phyloP scores from a whole-genome alignment of 1,140 invertebrate genomes.

The Thalassaphorura encarpata region DNA sequence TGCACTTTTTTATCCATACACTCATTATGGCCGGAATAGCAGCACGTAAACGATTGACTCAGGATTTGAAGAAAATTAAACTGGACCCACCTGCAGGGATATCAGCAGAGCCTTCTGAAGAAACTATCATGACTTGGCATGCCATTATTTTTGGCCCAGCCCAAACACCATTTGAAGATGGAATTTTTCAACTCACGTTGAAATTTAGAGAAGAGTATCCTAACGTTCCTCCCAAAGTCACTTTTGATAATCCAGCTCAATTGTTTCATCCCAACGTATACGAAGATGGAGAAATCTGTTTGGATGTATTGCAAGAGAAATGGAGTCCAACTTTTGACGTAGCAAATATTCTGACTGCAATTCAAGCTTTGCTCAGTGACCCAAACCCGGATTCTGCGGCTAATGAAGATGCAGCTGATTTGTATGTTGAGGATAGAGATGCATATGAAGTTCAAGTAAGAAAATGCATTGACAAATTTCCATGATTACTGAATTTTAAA shows the following conservation, averaged over 20 bases:
- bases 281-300: conserved; percentile 58
- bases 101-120: neutral
- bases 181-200: conserved; percentile 55
- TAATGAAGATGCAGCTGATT: neutral
- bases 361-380: conserved; percentile 16
- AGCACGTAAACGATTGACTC: neutral
- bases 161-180: conserved; percentile 63
- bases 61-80: neutral
- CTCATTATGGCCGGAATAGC: too few relatives aligned
- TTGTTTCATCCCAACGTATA: conserved; percentile 65
- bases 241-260: conserved; percentile 49
- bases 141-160: conserved; percentile 41
- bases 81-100: neutral
- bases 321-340: conserved; percentile 61
- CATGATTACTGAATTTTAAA: too few relatives aligned
- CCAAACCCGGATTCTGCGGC: conserved; percentile 15
- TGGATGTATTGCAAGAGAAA: conserved; percentile 55
- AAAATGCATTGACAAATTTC: too few relatives aligned
- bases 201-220: conserved; percentile 62
- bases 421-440: too few relatives aligned
- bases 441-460: too few relatives aligned
- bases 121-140: neutral
- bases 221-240: conserved; percentile 56
- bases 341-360: neutral
- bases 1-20: too few relatives aligned